These are phyloP conservation scores for Nebria ingens DNA, from an alignment of 1,140 invertebrate species.

Conservation along the genomic window DNA sequence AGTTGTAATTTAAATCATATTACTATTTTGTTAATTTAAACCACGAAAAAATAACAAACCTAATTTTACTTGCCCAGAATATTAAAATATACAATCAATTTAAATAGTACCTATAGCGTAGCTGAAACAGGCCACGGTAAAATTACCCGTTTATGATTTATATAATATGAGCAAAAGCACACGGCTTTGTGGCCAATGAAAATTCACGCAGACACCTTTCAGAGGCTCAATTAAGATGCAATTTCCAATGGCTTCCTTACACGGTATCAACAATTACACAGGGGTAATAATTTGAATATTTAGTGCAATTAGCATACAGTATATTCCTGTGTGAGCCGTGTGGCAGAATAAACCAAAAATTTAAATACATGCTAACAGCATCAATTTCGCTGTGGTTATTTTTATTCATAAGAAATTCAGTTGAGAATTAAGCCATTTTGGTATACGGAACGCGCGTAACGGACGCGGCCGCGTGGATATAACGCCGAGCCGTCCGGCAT, in stretches of 20 bases:
- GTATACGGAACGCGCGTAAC: neutral
- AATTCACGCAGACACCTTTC: neutral
- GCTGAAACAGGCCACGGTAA: neutral
- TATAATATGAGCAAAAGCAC: neutral
- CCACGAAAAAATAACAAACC: no score
- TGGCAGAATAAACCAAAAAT: neutral
- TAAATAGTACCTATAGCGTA: no score
- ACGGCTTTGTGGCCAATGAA: neutral
- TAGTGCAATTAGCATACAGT: neutral
- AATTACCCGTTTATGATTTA: neutral
- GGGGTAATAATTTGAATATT: slow-evolving; percentile 1
- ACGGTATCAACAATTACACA: neutral
- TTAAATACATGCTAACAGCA: slow-evolving; percentile 6
- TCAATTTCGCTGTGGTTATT: neutral
- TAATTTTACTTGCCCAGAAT: no score
- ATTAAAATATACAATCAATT: no score
- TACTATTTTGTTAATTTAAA: no score
- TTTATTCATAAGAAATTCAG: neutral
- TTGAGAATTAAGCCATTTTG: slow-evolving; percentile 1
- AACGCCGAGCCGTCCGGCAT: no score
- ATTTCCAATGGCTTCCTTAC: slow-evolving; percentile 3
- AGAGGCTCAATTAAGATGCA: neutral
- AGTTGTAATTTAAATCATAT: no score
- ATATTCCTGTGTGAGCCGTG: no score
- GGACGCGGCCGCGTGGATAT: neutral